Evolutionary conservation across 64 coral and sea anemone genomes (phyloP).

Genomic region (Trachythela sp.): DNA sequence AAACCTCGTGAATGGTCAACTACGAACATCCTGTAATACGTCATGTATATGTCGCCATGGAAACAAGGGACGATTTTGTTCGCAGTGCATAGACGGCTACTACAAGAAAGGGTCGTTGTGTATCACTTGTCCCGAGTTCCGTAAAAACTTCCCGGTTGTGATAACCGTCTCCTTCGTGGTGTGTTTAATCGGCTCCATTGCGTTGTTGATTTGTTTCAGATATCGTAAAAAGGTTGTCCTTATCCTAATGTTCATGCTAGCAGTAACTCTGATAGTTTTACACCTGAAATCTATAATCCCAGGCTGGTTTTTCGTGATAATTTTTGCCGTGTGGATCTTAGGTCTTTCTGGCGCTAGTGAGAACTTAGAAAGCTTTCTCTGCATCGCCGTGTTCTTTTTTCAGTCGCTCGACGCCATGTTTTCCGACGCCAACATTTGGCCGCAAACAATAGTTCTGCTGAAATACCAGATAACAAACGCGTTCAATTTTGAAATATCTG

Average conservation of each 20-base stretch:
- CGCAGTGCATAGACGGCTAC: not conserved
- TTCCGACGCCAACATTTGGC: not conserved
- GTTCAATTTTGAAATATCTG: not conserved
- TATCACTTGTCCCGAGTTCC: not conserved
- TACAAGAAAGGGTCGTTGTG: not conserved
- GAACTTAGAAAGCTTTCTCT: not conserved
- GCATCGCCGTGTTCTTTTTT: not conserved
- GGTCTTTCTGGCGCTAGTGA: not conserved
- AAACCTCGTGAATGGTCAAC: not conserved
- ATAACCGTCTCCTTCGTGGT: not conserved
- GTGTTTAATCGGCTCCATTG: not conserved
- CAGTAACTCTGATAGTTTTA: not conserved
- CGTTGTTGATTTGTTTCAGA: not conserved
- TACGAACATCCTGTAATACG: not conserved
- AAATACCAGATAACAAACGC: not conserved
- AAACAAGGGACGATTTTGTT: not conserved
- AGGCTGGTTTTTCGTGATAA: not conserved
- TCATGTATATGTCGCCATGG: constrained; percentile 1
- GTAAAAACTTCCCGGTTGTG: not conserved
- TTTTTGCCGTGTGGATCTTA: not conserved
- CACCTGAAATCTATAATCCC: not conserved
- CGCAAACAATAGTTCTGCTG: not conserved
- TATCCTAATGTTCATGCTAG: not conserved
- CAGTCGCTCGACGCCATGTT: not conserved
- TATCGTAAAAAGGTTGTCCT: not conserved